Evolutionary conservation across 2,888 invertebrate species (phyloP).

Genomic region (Physocephala rufipes): DNA sequence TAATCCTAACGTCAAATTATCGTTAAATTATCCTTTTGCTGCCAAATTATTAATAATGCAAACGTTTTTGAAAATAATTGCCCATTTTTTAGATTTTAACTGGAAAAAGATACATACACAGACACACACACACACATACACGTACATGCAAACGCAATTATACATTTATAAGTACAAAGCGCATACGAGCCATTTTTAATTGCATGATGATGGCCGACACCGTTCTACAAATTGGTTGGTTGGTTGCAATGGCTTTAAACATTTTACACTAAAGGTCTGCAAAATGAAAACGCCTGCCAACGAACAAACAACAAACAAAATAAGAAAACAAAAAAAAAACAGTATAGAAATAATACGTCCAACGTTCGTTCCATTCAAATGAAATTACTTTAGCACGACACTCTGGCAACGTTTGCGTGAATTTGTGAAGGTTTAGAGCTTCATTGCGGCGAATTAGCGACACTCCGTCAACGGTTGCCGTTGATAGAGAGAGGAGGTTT

Average conservation of each 20-base stretch:
- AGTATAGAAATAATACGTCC: too few relatives aligned
- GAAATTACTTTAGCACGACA: conserved; percentile 21
- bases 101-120: background rate
- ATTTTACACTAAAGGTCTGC: too few relatives aligned
- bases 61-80: conserved; percentile 31
- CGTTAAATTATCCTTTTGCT: background rate
- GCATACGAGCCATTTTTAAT: too few relatives aligned
- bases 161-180: too few relatives aligned
- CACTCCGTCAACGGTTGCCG: conserved; percentile 5
- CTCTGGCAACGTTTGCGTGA: conserved; percentile 54
- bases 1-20: background rate
- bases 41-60: conserved; percentile 27
- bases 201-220: too few relatives aligned
- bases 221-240: background rate
- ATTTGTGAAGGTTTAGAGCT: conserved; percentile 64
- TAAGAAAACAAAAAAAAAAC: background rate
- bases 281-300: background rate
- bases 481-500: background rate
- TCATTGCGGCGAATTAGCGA: conserved; percentile 55
- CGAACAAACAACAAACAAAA: background rate
- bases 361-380: background rate
- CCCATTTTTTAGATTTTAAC: background rate
- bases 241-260: too few relatives aligned
- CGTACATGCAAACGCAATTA: too few relatives aligned
- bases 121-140: conserved; percentile 1